Base-by-base conservation (phyloP, 2,888 invertebrate species). In the Cephus pygmeus region DNA sequence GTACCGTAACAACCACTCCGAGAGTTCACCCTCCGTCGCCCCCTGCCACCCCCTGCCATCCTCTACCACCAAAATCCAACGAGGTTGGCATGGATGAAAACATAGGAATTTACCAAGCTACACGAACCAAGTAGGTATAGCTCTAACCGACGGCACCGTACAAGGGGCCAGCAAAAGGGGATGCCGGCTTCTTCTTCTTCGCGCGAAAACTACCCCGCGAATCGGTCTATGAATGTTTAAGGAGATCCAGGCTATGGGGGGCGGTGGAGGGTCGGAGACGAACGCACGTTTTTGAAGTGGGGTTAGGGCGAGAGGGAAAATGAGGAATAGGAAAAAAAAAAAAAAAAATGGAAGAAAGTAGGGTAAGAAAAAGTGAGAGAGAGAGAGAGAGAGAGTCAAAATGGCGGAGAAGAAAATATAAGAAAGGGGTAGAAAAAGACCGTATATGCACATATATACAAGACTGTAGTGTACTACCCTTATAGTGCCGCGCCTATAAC, bases 151-250 rank as follows among this genome's bases (percentile, higher is more conserved):
- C 56, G 56, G 9, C 56, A 9, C 9, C 56, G 23, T 15, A 56
- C 23, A 23, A 56, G 23, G 23, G 56, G 23, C 9, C 23, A 56
- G 56, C 56, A 56, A 2, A 56, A 23, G 15, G 56, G 23, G 56
- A 23, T 56, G 56, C 9, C 23, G 56, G 56, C 56, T 56, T 23
- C 56, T 56, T 30, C 69, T 69, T 33, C 74, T n/a, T 33, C 35
- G 3, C 35, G 23, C 9, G 34, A n/a, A 23, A 74, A 74, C 30
- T 74, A 74, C 74, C 74, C 35, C 74, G 36, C 74, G 74, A 35
- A 23, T 74, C 23, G 36, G 35, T 74, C 74, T 74, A 74, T 74
- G 74, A 74, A 74, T 74, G 74, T 74, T 74, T 74, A 74, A 74
- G 34, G 35, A 34, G 74, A 74, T 34, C 9, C 23, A 12, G 36